Conservation (phyloP, 1,140 invertebrate species). For the Latrodectus geometricus region DNA sequence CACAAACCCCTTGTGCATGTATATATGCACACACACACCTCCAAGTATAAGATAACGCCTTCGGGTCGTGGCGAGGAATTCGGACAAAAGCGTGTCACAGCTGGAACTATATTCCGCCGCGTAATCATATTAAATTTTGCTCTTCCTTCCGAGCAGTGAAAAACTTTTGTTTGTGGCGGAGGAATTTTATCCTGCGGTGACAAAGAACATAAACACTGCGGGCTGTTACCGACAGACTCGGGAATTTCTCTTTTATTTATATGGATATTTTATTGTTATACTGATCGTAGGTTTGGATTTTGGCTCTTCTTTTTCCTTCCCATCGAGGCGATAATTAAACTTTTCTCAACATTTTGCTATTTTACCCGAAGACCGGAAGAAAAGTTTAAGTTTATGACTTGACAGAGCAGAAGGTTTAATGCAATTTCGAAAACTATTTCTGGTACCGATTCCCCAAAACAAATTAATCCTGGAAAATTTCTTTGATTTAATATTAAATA, state of each 20-base stretch:
- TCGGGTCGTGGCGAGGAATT: background rate
- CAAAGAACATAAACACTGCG: slow-evolving; percentile 56
- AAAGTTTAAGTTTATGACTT: background rate
- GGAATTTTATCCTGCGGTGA: slow-evolving; percentile 49
- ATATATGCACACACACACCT: slow-evolving; percentile 13
- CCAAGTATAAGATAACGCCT: slow-evolving; percentile 39
- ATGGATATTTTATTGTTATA: slow-evolving; percentile 47
- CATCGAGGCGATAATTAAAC: background rate
- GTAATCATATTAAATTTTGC: slow-evolving; percentile 62
- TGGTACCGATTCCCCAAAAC: too few relatives aligned
- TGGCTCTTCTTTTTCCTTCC: background rate
- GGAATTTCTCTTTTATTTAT: slow-evolving; percentile 50
- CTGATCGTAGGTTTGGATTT: background rate
- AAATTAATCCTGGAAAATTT: too few relatives aligned
- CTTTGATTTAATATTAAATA: too few relatives aligned
- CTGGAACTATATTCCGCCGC: slow-evolving; percentile 51
- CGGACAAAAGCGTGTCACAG: slow-evolving; percentile 13
- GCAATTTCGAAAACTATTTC: too few relatives aligned
- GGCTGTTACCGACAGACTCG: slow-evolving; percentile 31
- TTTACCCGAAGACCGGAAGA: background rate
- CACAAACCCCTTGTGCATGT: background rate
- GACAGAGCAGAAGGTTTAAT: too few relatives aligned
- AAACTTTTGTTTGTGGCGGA: slow-evolving; percentile 57
- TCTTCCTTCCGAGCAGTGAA: slow-evolving; percentile 53
- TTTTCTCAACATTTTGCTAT: background rate